A percentile compares a stretch with the other conserved stretches of the same genome.
Evolutionary conservation across 2,113 vertebrate species (phyloP).

Genomic region (Helogale parvula): DNA sequence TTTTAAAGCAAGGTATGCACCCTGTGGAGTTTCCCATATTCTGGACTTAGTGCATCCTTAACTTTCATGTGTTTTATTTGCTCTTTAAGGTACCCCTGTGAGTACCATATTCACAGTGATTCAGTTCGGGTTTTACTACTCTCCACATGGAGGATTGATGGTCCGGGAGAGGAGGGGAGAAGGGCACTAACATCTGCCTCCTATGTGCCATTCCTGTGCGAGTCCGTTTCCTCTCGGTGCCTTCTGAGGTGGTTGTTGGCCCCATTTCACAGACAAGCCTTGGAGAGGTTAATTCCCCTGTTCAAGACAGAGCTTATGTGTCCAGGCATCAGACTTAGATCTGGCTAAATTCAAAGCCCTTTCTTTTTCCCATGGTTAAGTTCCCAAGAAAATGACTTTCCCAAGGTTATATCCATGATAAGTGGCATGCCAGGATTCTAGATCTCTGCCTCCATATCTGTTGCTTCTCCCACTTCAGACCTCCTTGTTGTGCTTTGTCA

Average conservation of each 20-base stretch:
- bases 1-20: background rate
- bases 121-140: background rate
- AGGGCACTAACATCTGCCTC: background rate
- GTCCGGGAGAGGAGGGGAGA: background rate
- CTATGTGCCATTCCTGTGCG: background rate
- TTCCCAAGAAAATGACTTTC: background rate
- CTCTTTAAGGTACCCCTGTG: background rate
- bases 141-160: background rate
- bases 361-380: background rate
- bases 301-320: background rate
- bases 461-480: background rate
- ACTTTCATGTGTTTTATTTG: background rate
- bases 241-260: background rate
- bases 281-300: background rate
- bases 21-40: background rate
- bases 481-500: background rate
- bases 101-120: background rate
- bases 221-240: background rate
- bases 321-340: background rate
- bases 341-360: background rate
- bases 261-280: background rate
- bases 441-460: background rate
- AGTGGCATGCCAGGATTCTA: background rate
- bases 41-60: background rate
- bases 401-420: background rate